phyloP scores from a whole-genome alignment of 2,113 vertebrate genomes.

The Lampris megalopsis region DNA sequence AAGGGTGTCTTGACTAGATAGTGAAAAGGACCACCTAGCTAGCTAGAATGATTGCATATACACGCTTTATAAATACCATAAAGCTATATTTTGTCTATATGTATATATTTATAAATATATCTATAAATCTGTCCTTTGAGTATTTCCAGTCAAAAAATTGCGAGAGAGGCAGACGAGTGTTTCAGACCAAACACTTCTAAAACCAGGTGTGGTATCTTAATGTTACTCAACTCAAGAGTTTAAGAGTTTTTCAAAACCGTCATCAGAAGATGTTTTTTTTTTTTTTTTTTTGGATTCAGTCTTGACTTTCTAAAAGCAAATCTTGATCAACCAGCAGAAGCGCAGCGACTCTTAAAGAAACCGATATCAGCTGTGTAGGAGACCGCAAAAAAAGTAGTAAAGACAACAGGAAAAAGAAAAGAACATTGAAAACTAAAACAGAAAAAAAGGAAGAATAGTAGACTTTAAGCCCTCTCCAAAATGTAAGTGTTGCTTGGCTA shows the following conservation, averaged over 20 bases:
- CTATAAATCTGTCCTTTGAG: conserved; percentile 71
- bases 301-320: conserved; percentile 31
- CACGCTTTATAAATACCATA: conserved; percentile 81
- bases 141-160: conserved; percentile 65
- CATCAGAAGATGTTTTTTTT: background rate
- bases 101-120: conserved; percentile 87
- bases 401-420: conserved; percentile 32
- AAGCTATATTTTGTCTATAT: conserved; percentile 89
- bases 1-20: conserved; percentile 42
- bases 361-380: conserved; percentile 66
- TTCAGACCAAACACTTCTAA: conserved; percentile 65
- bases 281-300: conserved; percentile 47
- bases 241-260: conserved; percentile 38
- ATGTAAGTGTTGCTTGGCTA: conserved; percentile 74
- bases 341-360: conserved; percentile 70
- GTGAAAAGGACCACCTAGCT: conserved; percentile 40
- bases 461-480: conserved; percentile 65
- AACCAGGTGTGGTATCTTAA: conserved; percentile 58
- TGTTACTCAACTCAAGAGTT: conserved; percentile 47
- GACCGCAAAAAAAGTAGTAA: conserved; percentile 59
- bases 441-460: conserved; percentile 10
- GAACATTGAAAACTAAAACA: conserved; percentile 6
- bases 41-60: conserved; percentile 55
- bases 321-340: conserved; percentile 69
- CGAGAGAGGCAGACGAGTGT: conserved; percentile 54